Evolutionary conservation across 2,113 vertebrate genomes (phyloP), one percentile per base, ranked within the genome.

Genomic region (Hippotragus niger): DNA sequence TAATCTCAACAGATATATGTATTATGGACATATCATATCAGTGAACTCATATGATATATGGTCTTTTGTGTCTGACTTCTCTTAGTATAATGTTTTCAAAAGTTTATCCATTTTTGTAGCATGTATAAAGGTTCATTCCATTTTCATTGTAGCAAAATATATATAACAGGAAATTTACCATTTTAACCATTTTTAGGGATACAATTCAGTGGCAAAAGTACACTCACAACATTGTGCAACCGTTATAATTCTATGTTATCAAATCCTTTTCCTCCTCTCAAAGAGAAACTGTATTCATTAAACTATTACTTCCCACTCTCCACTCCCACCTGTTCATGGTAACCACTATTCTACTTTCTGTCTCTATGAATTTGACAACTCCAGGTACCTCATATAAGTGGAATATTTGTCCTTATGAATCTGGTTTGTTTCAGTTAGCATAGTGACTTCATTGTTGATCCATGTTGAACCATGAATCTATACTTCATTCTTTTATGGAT

Each of bases 401-500:
- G 7, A 95, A 53, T 71, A 91, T 64, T 58, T 93, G 43, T 90
- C 40, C 50, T 50, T 80, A 91, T 89, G 25, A 94, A 29, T 91
- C 60, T 88, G 64, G 7, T 33, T 95, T 85, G 60, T 74, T 97
- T 94, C 33, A 95, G 15, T 93, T 81, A 86, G 31, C 58, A 81
- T 94, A 74, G 71, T 91, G 36, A 40, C 29, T 36, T 88, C 52
- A 86, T 40, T 19, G 1, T 53, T 95, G 64, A 62, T 94, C 53
- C 31, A 47, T 47, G 21, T 50, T 50, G 71, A 80, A 57, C 19
- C 8, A 29, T 76, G 40, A 84, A 40, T 87, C 36, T 50, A 31
- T 71, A 67, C n/a, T 21, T 67, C 21, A 76, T 62, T 47, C 23
- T 76, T 76, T 93, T n/a, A 76, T 45, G 31, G 10, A 60, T 95